phyloP scores from a whole-genome alignment of 2,113 vertebrate genomes.

The Dicaeum eximium region DNA sequence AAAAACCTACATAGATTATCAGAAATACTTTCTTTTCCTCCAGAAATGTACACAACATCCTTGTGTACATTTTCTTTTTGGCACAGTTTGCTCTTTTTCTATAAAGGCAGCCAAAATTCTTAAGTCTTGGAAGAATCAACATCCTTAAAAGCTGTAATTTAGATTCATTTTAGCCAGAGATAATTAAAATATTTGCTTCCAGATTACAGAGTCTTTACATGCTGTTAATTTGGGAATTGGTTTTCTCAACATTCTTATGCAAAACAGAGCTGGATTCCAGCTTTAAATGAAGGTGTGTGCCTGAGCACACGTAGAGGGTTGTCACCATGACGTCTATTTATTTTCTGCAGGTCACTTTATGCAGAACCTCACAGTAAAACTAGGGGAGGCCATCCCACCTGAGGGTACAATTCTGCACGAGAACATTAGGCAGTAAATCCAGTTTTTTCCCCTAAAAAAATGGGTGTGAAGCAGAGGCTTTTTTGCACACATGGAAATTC shows the following conservation, averaged over 20 bases:
- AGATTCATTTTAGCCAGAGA: not conserved
- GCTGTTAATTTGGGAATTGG: not conserved
- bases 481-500: not conserved
- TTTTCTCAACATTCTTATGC: constrained; percentile 32
- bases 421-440: not conserved
- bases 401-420: not conserved
- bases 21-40: not conserved
- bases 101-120: not conserved
- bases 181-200: constrained; percentile 38
- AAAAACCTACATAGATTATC: not conserved
- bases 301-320: not conserved
- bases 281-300: not conserved
- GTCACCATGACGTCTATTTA: not conserved
- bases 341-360: not conserved
- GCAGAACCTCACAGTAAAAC: not conserved
- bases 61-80: not conserved
- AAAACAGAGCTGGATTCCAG: constrained; percentile 25
- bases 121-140: not conserved
- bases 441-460: not conserved
- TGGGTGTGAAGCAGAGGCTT: not conserved
- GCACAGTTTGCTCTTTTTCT: not conserved
- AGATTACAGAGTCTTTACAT: constrained; percentile 13
- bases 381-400: fast-evolving
- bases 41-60: not conserved
- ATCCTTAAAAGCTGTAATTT: not conserved